Conservation (phyloP, 2,113 vertebrate species). For the Mola mola region DNA sequence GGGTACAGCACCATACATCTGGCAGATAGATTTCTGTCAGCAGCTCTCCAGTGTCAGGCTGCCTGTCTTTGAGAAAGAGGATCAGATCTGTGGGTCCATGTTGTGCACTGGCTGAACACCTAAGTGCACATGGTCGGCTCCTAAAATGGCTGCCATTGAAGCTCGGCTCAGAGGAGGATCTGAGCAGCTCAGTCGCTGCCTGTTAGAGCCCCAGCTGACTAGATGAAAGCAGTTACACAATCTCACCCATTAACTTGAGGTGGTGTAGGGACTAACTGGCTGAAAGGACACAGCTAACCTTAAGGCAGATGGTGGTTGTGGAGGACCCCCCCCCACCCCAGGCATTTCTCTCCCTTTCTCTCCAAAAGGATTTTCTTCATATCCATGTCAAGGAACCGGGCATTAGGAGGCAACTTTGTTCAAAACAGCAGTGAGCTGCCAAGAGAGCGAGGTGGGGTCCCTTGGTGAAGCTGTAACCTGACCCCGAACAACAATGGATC, state of each 20-base stretch:
- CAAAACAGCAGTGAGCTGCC: slow-evolving; percentile 90
- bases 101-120: slow-evolving; percentile 88
- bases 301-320: slow-evolving; percentile 82
- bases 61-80: slow-evolving; percentile 82
- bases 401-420: slow-evolving; percentile 90
- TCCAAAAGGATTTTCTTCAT: slow-evolving; percentile 64
- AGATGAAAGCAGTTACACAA: slow-evolving; percentile 92
- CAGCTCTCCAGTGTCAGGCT: slow-evolving; percentile 81
- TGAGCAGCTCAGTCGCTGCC: slow-evolving; percentile 91
- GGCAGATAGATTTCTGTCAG: slow-evolving; percentile 84
- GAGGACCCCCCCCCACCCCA: slow-evolving; percentile 12
- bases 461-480: slow-evolving; percentile 90
- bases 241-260: slow-evolving; percentile 87
- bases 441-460: slow-evolving; percentile 90
- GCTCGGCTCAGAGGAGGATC: slow-evolving; percentile 88
- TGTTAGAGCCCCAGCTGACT: slow-evolving; percentile 89
- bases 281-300: slow-evolving; percentile 74
- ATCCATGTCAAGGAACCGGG: slow-evolving; percentile 76
- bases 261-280: slow-evolving; percentile 85
- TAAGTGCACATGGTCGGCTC: slow-evolving; percentile 81
- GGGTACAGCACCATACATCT: slow-evolving; percentile 77
- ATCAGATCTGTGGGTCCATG: slow-evolving; percentile 93
- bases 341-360: slow-evolving; percentile 44
- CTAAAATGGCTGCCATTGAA: slow-evolving; percentile 98
- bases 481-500: slow-evolving; percentile 90